A percentile compares a stretch with the other conserved stretches of the same genome.
phyloP scores from a whole-genome alignment of 1,140 invertebrate species.

The Pollicipes pollicipes region DNA sequence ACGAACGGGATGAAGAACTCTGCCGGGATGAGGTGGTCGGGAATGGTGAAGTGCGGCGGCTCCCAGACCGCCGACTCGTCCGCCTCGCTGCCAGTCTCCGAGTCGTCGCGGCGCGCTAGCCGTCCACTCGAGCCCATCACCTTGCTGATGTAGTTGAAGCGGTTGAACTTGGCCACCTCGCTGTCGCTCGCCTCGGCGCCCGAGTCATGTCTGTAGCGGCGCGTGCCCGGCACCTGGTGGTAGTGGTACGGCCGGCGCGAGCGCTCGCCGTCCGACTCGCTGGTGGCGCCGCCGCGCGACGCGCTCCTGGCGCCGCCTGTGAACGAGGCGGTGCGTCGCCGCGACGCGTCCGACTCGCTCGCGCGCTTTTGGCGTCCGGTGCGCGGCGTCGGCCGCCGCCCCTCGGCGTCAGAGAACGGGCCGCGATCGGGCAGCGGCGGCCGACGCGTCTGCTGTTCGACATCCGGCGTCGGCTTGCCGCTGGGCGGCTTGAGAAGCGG shows the following conservation, averaged over 20 bases:
- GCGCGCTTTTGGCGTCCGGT: not conserved
- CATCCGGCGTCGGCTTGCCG: not conserved
- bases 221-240: constrained; percentile 1
- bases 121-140: constrained; percentile 3
- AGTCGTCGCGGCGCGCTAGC: not conserved
- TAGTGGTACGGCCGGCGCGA: constrained; percentile 4
- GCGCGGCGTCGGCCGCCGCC: too few relatives aligned
- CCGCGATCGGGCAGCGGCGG: not conserved
- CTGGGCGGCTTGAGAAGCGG: not conserved
- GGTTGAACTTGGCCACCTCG: not conserved
- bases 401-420: not conserved
- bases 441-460: too few relatives aligned
- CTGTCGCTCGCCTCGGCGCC: not conserved
- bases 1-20: constrained; percentile 28
- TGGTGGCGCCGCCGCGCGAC: not conserved
- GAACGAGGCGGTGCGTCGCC: too few relatives aligned
- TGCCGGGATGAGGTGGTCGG: constrained; percentile 34
- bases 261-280: not conserved
- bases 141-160: not conserved
- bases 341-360: not conserved
- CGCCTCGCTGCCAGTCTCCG: not conserved
- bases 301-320: too few relatives aligned
- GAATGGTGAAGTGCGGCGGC: constrained; percentile 24
- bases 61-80: not conserved
- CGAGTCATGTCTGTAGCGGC: not conserved